Percentiles rank a stretch among this genome's conserved stretches.
Evolutionary conservation across 2,113 vertebrate species (phyloP).

Genomic region (Chelonoidis abingdonii): DNA sequence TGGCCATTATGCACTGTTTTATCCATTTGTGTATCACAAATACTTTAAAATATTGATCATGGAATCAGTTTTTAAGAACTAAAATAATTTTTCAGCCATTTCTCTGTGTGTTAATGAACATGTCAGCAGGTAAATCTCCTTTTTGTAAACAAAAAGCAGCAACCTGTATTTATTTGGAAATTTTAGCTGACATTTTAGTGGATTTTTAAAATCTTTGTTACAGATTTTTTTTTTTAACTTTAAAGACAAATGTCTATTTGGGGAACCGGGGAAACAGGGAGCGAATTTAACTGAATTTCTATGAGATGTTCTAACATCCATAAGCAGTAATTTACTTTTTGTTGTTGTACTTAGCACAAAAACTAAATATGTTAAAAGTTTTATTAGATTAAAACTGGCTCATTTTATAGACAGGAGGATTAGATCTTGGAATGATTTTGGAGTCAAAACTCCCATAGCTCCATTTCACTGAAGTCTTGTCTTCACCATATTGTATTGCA

Average conservation of each 20-base stretch:
- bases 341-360: slow-evolving; percentile 65
- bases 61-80: slow-evolving; percentile 68
- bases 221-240: slow-evolving; percentile 8
- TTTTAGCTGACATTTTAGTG: slow-evolving; percentile 77
- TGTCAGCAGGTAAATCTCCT: slow-evolving; percentile 66
- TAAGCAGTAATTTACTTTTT: slow-evolving; percentile 69
- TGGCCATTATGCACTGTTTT: slow-evolving; percentile 71
- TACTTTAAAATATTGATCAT: slow-evolving; percentile 63
- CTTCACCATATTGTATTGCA: slow-evolving; percentile 19
- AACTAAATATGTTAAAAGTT: slow-evolving; percentile 64
- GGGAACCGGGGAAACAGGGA: slow-evolving; percentile 50
- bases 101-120: slow-evolving; percentile 71
- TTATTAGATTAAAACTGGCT: slow-evolving; percentile 61
- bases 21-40: slow-evolving; percentile 38
- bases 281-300: slow-evolving; percentile 65
- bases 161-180: slow-evolving; percentile 75
- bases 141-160: slow-evolving; percentile 66
- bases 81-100: slow-evolving; percentile 68
- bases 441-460: not conserved
- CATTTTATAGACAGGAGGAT: slow-evolving; percentile 63
- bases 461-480: slow-evolving; percentile 1
- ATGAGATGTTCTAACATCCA: slow-evolving; percentile 56
- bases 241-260: slow-evolving; percentile 48
- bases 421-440: slow-evolving; percentile 3
- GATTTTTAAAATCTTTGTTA: slow-evolving; percentile 75